Conservation (phyloP, 2,113 vertebrate species). For the Menidia beryllina region DNA sequence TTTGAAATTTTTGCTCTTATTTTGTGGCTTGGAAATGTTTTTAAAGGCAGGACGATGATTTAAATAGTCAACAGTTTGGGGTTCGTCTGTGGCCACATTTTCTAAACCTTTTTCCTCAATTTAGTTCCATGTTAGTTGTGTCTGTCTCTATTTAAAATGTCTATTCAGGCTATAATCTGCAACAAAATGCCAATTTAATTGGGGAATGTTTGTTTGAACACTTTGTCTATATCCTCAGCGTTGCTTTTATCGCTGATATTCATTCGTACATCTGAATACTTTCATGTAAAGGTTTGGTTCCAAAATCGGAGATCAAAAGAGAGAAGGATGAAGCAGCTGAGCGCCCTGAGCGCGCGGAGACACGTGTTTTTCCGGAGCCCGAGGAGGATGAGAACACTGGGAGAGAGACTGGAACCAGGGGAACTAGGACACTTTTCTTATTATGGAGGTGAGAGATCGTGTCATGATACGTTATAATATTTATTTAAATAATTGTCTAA, state of each 20-base stretch:
- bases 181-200: too few relatives aligned
- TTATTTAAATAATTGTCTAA: not conserved
- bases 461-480: not conserved
- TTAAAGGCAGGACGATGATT: too few relatives aligned
- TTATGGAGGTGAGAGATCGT: conserved; percentile 89
- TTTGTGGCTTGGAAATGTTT: too few relatives aligned
- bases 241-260: not conserved
- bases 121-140: not conserved
- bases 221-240: too few relatives aligned
- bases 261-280: not conserved
- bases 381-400: conserved; percentile 93
- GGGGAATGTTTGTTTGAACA: too few relatives aligned
- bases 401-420: conserved; percentile 91
- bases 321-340: conserved; percentile 97
- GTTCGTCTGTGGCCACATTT: too few relatives aligned
- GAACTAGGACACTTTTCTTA: conserved; percentile 95
- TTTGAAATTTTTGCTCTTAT: not conserved
- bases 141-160: not conserved
- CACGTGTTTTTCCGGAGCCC: conserved; percentile 95
- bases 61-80: too few relatives aligned
- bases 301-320: conserved; percentile 97
- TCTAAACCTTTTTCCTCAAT: too few relatives aligned
- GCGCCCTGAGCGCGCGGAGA: conserved; percentile 89
- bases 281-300: conserved; percentile 90
- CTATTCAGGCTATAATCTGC: too few relatives aligned